A percentile compares a stretch with the other conserved stretches of the same genome.
Evolutionary conservation across 2,888 invertebrate species (phyloP).

Genomic region (Reticulitermes lucifugus): DNA sequence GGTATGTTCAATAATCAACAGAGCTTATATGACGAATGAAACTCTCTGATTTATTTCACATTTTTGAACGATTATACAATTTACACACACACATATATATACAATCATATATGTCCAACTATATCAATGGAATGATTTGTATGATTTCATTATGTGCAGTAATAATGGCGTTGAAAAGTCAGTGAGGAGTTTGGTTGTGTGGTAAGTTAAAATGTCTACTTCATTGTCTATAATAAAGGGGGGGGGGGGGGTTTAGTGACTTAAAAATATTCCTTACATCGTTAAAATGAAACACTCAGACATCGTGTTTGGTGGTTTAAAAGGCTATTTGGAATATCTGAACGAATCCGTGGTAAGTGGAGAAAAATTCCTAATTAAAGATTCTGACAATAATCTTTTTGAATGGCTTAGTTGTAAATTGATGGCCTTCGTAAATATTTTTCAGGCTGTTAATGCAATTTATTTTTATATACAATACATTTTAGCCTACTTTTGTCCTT

Average conservation of each 20-base stretch:
- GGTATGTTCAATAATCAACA: background rate
- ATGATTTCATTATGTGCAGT: constrained; percentile 22
- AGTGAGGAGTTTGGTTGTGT: background rate
- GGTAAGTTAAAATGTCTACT: background rate
- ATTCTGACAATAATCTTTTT: too few relatives aligned
- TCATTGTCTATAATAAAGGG: background rate
- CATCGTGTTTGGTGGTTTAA: background rate
- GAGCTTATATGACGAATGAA: constrained; percentile 19
- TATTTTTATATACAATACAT: too few relatives aligned
- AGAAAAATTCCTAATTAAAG: too few relatives aligned
- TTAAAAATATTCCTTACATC: background rate
- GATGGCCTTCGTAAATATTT: too few relatives aligned
- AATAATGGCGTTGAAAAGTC: constrained; percentile 24
- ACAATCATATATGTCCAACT: constrained; percentile 36
- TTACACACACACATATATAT: constrained; percentile 32
- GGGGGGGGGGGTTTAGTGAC: background rate
- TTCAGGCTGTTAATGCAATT: too few relatives aligned
- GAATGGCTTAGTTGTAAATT: too few relatives aligned
- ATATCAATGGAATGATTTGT: constrained; percentile 34
- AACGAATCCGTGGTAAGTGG: background rate
- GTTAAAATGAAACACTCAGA: background rate
- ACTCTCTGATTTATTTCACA: constrained; percentile 42
- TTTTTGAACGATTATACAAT: constrained; percentile 42
- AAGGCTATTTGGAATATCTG: background rate
- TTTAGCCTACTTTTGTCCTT: too few relatives aligned